A percentile compares a stretch with the other conserved stretches of the same genome.
phyloP scores from a whole-genome alignment of 2,113 vertebrate genomes.

The Eubucco bourcierii region DNA sequence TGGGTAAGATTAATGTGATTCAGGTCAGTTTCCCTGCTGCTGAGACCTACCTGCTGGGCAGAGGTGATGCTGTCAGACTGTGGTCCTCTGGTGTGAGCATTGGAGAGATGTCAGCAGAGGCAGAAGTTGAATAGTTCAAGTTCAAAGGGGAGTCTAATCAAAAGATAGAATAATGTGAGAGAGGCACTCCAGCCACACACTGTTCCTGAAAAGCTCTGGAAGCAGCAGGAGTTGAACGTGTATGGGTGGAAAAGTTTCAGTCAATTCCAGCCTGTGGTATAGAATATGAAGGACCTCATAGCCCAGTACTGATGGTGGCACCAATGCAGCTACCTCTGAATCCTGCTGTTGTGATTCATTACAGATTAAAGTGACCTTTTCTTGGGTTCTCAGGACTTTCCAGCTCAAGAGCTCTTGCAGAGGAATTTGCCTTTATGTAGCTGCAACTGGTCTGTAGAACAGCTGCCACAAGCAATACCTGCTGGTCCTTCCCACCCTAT shows the following conservation, averaged over 20 bases:
- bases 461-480: neutral
- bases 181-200: neutral
- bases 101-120: neutral
- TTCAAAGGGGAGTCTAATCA: neutral
- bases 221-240: neutral
- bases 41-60: neutral
- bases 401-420: neutral
- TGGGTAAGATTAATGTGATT: neutral
- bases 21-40: neutral
- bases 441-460: neutral
- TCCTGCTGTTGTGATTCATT: neutral
- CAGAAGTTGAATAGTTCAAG: neutral
- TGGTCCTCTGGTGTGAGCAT: neutral
- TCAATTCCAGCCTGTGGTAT: neutral
- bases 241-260: rapidly evolving
- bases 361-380: neutral
- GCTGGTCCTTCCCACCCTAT: neutral
- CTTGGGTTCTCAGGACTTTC: neutral
- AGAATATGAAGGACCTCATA: neutral
- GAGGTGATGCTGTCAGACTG: neutral
- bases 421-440: neutral
- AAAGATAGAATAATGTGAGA: neutral
- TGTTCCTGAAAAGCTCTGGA: neutral
- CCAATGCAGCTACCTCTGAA: neutral
- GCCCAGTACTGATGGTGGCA: neutral